A percentile compares a stretch with the other conserved stretches of the same genome.
phyloP scores from a whole-genome alignment of 2,888 invertebrate genomes.

The Leptopilina syphax region DNA sequence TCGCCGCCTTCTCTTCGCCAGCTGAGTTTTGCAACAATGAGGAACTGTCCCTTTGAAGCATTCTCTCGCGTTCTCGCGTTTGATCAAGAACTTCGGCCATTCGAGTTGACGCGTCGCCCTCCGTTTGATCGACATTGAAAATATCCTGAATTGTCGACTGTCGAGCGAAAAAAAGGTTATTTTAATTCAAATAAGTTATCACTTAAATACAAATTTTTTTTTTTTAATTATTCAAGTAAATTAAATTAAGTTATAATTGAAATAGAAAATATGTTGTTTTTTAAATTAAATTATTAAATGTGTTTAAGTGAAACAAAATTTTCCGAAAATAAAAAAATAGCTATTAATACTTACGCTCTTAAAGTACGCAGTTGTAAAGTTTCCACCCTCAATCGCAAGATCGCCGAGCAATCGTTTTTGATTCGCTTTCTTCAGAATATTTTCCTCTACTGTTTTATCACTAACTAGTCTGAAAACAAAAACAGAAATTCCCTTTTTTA shows the following conservation, averaged over 20 bases:
- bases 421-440: constrained; percentile 98
- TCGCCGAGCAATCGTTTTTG: constrained; percentile 97
- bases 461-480: constrained; percentile 87
- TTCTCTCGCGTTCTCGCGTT: constrained; percentile 75
- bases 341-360: constrained; percentile 82
- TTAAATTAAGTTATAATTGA: too few relatives aligned
- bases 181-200: too few relatives aligned
- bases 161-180: constrained; percentile 55
- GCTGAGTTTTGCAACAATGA: constrained; percentile 55
- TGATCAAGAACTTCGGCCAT: constrained; percentile 81
- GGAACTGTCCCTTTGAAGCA: constrained; percentile 69
- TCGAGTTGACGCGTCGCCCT: constrained; percentile 80
- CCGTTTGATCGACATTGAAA: constrained; percentile 86
- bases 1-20: constrained; percentile 80
- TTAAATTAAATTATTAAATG: too few relatives aligned
- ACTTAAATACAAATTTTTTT: too few relatives aligned
- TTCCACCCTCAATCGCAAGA: constrained; percentile 98
- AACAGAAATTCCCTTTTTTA: neutral
- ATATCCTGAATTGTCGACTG: constrained; percentile 95
- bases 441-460: constrained; percentile 98
- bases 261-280: too few relatives aligned
- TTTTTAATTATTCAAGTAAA: too few relatives aligned
- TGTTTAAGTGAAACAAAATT: too few relatives aligned
- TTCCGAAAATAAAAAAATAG: too few relatives aligned
- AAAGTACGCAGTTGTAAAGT: constrained; percentile 98